Evolutionary conservation across 2,797 vertebrate species (phyloP).

Genomic region (Cercopithecus hamlyni): DNA sequence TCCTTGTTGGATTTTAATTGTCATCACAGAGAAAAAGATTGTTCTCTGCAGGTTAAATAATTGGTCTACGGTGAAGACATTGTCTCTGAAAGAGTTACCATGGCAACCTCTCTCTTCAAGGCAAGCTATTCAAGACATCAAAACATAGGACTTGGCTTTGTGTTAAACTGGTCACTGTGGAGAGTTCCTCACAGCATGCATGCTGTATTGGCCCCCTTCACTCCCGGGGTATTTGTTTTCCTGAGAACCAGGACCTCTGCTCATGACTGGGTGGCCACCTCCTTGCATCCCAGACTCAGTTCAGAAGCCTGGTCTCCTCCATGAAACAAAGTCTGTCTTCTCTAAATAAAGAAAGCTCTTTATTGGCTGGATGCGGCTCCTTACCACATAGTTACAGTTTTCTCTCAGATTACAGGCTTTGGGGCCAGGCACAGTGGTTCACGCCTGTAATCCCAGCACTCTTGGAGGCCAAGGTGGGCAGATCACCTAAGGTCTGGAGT

Average conservation of each 20-base stretch:
- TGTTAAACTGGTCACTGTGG: conserved; percentile 26
- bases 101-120: conserved; percentile 93
- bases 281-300: background rate
- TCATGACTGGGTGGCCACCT: background rate
- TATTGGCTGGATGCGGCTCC: background rate
- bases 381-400: background rate
- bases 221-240: background rate
- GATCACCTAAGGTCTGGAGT: too few relatives aligned
- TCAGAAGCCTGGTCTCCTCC: background rate
- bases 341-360: background rate
- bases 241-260: background rate
- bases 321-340: background rate
- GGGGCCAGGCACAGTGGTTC: too few relatives aligned
- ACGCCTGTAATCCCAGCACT: too few relatives aligned
- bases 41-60: conserved; percentile 92
- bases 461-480: too few relatives aligned
- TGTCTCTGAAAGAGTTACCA: conserved; percentile 91
- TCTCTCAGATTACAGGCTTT: background rate
- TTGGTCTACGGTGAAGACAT: conserved; percentile 92
- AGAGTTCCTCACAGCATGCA: background rate
- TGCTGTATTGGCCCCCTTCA: background rate
- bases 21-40: conserved; percentile 93
- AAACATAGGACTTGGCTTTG: conserved; percentile 28
- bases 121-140: conserved; percentile 80
- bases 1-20: conserved; percentile 88